Base-by-base conservation (phyloP, 1,140 invertebrate genomes). In the Eulimnadia texana region DNA sequence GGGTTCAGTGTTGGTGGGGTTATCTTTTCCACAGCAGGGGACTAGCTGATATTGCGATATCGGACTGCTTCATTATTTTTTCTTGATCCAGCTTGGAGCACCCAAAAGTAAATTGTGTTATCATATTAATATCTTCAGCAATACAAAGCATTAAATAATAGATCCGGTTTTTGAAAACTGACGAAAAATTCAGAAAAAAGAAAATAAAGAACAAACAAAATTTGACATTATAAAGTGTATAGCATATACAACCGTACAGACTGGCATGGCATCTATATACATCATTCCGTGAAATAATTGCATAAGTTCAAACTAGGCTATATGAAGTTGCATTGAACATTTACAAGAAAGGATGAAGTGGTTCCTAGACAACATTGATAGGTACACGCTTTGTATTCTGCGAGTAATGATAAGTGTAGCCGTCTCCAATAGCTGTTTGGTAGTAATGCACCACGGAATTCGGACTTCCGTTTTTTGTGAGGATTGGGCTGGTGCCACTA, bases 401-500 rank as follows among this genome's bases (percentile, higher is more conserved):
- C 10, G 55, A 27, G 28, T 27, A 57, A 33, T 57, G 55, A 20
- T 57, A 57, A 27, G 55, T 57, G 19, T 57, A 57, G 16, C 29
- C 55, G 55, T 57, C 55, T 57, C 28, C 33, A 42, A 42, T 42
- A 16, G 33, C 33, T 42, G 6, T 42, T 16, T 16, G 33, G 16
- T 42, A 42, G 33, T 42, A 42, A 42, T 42, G 33, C 33, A 16
- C 33, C 33, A 42, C 33, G 16, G 33, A 42, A 16, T 42, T 42
- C 6, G 33, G 33, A 16, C 33, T 42, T 42, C 33, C 33, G 33
- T 42, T 42, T 42, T 42, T 42, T 42, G 33, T 42, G 11, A 57
- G 22, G 28, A 57, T 57, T 27, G 55, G 55, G 22, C 55, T 57
- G 24, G 55, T 57, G 24, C 55, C 55, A n/a, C 33, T 57, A 6